Percentiles rank a stretch among this genome's conserved stretches.
phyloP scores from a whole-genome alignment of 1,140 invertebrate species.

The Bathynomus jamesi region DNA sequence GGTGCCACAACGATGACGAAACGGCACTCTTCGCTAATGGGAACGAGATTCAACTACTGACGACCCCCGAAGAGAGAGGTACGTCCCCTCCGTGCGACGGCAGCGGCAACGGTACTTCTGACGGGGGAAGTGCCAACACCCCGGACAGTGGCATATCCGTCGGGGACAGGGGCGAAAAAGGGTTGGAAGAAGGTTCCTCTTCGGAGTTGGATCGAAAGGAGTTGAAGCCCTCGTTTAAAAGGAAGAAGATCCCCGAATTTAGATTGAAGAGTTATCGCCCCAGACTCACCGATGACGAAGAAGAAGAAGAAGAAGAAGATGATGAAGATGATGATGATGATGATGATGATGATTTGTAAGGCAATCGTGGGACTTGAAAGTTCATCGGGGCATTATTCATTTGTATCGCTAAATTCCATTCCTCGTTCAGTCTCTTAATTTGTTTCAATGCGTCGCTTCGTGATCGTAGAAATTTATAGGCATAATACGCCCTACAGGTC shows the following conservation, averaged over 20 bases:
- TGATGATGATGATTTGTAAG: too few relatives aligned
- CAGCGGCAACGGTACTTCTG: neutral
- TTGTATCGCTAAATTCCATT: too few relatives aligned
- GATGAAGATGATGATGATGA: too few relatives aligned
- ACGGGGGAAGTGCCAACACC: neutral
- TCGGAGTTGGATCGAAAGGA: neutral
- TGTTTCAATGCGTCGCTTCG: too few relatives aligned
- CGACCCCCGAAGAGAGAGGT: neutral
- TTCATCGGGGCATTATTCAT: too few relatives aligned
- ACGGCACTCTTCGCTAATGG: too few relatives aligned
- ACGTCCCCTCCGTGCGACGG: neutral
- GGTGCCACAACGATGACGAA: too few relatives aligned
- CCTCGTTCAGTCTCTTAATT: too few relatives aligned
- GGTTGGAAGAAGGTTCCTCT: neutral
- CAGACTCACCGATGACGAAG: neutral
- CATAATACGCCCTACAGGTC: too few relatives aligned
- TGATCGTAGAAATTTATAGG: too few relatives aligned
- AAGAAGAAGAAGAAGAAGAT: neutral
- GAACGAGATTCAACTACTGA: too few relatives aligned
- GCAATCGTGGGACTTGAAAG: too few relatives aligned
- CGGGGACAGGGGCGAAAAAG: neutral
- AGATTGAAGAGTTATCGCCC: neutral
- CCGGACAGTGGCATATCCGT: neutral
- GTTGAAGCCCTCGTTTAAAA: neutral
- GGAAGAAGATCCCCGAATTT: neutral